These are phyloP conservation scores for Percopsis transmontana DNA, from an alignment of 2,113 vertebrate species.

Conservation along the genomic window DNA sequence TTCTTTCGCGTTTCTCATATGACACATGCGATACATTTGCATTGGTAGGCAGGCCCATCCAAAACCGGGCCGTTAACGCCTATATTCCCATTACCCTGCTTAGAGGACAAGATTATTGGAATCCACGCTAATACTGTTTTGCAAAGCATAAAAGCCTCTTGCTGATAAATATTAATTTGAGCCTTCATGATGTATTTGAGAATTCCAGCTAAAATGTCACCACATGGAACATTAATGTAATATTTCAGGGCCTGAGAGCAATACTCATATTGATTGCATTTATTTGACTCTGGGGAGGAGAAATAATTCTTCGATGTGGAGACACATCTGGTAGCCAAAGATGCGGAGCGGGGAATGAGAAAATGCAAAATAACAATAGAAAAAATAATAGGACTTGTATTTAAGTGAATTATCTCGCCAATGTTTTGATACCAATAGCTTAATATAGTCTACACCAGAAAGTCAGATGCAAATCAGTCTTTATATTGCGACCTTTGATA, in stretches of 20 bases:
- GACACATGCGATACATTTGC: constrained; percentile 32
- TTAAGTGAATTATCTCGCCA: constrained; percentile 80
- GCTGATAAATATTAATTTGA: constrained; percentile 99
- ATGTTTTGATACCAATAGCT: constrained; percentile 79
- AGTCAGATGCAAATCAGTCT: constrained; percentile 72
- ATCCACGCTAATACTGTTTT: constrained; percentile 98
- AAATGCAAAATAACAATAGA: constrained; percentile 96
- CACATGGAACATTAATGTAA: constrained; percentile 99
- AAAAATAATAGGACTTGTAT: constrained; percentile 85
- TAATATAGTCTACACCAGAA: constrained; percentile 66
- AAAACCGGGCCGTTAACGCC: constrained; percentile 49
- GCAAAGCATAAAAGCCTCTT: constrained; percentile 99
- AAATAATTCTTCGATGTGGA: constrained; percentile 99
- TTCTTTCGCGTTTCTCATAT: constrained; percentile 9
- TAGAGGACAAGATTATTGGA: constrained; percentile 77
- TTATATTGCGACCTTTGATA: constrained; percentile 74
- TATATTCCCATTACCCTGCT: constrained; percentile 65
- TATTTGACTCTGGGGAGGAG: constrained; percentile 99
- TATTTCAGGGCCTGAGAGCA: constrained; percentile 99
- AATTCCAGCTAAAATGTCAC: constrained; percentile 99
- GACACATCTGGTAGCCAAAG: constrained; percentile 99
- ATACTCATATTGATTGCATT: constrained; percentile 99
- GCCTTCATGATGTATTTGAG: constrained; percentile 99
- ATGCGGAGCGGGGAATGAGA: constrained; percentile 95
- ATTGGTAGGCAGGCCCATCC: constrained; percentile 22